Base-by-base conservation (phyloP, 1,140 invertebrate species). In the Ladona fulva region DNA sequence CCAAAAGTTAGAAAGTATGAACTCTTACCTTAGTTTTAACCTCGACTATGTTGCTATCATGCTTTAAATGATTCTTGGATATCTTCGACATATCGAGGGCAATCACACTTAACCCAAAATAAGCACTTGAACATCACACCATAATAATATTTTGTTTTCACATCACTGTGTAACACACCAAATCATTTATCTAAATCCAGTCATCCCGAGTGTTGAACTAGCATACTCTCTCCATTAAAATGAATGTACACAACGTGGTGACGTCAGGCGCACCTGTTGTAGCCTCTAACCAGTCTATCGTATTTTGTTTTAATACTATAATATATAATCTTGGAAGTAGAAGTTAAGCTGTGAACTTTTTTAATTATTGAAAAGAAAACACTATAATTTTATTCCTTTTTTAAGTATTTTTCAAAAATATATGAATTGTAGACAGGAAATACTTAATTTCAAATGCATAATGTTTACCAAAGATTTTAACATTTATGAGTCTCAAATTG, bases 211-310 rank as follows among this genome's bases (percentile, higher is more conserved):
- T 19, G 52, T 22, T 19, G 52, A 22, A 66, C 52, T 16, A 66
- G n/a, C 52, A 66, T 66, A 66, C 16, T 66, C 52, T 66, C 52
- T 19, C n/a, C 52, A 66, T 66, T 66, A 66, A 37, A 66, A 66
- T 66, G 52, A 66, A 66, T 66, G 52, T 66, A 66, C 52, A 66
- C 52, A 66, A 66, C 52, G 52, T 66, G 52, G 52, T 66, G 52
- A 66, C 52, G 52, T 66, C 52, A 66, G 52, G 52, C 52, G 52
- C 52, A 66, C 52, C 52, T 66, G 52, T 66, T 66, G 52, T 66
- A 66, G 52, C 52, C 52, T 66, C 52, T 22, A 66, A 66, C 52
- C 52, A 66, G 52, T 66, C 12, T 66, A 66, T 6, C 52, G n/a
- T 66, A 66, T 66, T 66, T 66, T 66, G 52, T 66, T 66, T 22